These are phyloP conservation scores for Cremastobaeus sp. DNA, from an alignment of 2,888 invertebrate species.

Conservation along the genomic window DNA sequence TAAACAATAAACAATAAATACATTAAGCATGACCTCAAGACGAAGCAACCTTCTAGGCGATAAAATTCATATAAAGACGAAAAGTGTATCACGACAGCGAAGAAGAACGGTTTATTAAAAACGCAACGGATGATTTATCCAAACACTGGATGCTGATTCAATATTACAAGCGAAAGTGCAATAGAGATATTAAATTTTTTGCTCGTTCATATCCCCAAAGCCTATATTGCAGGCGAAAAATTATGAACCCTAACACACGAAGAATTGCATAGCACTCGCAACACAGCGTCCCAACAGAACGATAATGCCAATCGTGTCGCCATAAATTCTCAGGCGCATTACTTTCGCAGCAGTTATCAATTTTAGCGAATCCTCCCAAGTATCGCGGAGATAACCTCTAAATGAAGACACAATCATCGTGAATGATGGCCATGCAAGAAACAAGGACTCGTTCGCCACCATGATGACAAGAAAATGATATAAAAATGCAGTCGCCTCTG, in stretches of 20 bases:
- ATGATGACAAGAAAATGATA: conserved; percentile 14
- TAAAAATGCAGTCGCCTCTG: neutral
- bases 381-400: conserved; percentile 23
- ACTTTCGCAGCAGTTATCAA: conserved; percentile 58
- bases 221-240: conserved; percentile 32
- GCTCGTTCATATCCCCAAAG: conserved; percentile 30
- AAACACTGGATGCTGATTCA: too few relatives aligned
- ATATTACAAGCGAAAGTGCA: conserved; percentile 3
- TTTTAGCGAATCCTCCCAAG: conserved; percentile 56
- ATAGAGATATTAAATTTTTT: conserved; percentile 31
- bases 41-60: too few relatives aligned
- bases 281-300: conserved; percentile 52
- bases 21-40: too few relatives aligned
- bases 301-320: conserved; percentile 60
- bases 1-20: too few relatives aligned
- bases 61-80: too few relatives aligned
- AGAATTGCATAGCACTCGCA: conserved; percentile 49
- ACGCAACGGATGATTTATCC: too few relatives aligned
- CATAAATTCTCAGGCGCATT: conserved; percentile 55
- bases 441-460: conserved; percentile 10
- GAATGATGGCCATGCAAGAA: conserved; percentile 24
- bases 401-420: conserved; percentile 47
- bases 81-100: too few relatives aligned
- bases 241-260: conserved; percentile 55
- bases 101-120: too few relatives aligned